Base-by-base conservation (phyloP, 1,140 invertebrate species). In the Bemisia tabaci region DNA sequence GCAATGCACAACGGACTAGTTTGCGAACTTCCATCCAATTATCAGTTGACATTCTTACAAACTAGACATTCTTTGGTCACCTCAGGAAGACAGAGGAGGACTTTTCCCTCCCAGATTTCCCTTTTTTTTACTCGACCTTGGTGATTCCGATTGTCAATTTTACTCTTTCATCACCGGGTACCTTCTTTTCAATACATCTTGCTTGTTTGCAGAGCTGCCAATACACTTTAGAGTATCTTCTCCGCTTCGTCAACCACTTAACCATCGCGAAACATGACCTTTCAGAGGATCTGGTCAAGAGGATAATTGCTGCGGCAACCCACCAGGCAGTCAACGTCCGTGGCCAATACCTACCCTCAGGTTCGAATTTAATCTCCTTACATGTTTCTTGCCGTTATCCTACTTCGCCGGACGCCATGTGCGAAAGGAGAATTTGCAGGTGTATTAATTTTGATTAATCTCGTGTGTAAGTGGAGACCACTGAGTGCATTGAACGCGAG, bases 211-310 rank as follows among this genome's bases (percentile, higher is more conserved):
- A 87, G 79, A 84, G 81, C 64, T 81, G 82, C 59, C 81, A 83
- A 59, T 86, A 84, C 68, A 79, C 88, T 1, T 69, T 89, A 21
- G 88, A 90, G 74, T 91, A 91, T 74, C 73, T 90, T n/a, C 75
- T 89, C 2, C 80, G 84, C 59, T 88, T 90, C 72, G 72, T 90
- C 12, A 83, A 80, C 17, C 82, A 87, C 67, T 76, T 91, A 12
- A 80, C 84, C 59, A 85, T 85, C 0, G 77, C 86, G 65, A 79
- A 78, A 0, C 75, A 80, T 5, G 80, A 81, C 59, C 82, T 78
- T 62, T 83, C 81, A 69, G 80, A 80, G 48, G 80, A 81, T 62
- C 75, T 88, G 1, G 74, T 88, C 27, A 83, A 82, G 71, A 79
- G 87, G 59, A 73, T 89, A 1, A 76, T 85, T 22, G 84, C 84